Percentiles rank a stretch among this genome's conserved stretches.
phyloP scores from a whole-genome alignment of 2,888 invertebrate species.

The Acrobasis suavella region DNA sequence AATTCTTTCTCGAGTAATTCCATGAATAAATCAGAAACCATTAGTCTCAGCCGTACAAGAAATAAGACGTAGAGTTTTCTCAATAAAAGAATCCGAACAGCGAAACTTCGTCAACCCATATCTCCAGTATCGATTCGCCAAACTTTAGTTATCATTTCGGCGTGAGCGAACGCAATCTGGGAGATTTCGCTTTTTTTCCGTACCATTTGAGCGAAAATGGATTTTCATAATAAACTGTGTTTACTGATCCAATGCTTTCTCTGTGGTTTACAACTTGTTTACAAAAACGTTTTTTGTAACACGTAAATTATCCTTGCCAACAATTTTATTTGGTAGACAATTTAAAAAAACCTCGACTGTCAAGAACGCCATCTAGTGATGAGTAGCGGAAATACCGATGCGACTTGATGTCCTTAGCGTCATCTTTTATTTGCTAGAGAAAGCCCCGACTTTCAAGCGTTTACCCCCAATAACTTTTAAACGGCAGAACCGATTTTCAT shows the following conservation, averaged over 20 bases:
- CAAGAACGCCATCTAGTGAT: too few relatives aligned
- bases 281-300: too few relatives aligned
- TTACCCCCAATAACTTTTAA: too few relatives aligned
- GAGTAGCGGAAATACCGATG: too few relatives aligned
- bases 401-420: too few relatives aligned
- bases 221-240: neutral
- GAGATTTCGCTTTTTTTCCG: slow-evolving; percentile 9
- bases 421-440: too few relatives aligned
- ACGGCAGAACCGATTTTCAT: too few relatives aligned
- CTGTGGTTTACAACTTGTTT: neutral
- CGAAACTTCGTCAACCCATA: slow-evolving; percentile 12
- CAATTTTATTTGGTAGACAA: too few relatives aligned
- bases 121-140: slow-evolving; percentile 22
- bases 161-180: slow-evolving; percentile 21
- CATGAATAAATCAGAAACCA: neutral
- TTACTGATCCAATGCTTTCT: neutral
- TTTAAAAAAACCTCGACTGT: too few relatives aligned
- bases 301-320: too few relatives aligned
- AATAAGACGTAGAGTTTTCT: slow-evolving; percentile 7
- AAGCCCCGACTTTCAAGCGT: too few relatives aligned
- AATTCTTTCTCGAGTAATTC: neutral
- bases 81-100: slow-evolving; percentile 3
- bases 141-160: slow-evolving; percentile 27
- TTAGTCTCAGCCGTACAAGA: neutral
- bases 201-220: slow-evolving; percentile 10